phyloP scores from a whole-genome alignment of 1,140 invertebrate species.

The Orius laevigatus region DNA sequence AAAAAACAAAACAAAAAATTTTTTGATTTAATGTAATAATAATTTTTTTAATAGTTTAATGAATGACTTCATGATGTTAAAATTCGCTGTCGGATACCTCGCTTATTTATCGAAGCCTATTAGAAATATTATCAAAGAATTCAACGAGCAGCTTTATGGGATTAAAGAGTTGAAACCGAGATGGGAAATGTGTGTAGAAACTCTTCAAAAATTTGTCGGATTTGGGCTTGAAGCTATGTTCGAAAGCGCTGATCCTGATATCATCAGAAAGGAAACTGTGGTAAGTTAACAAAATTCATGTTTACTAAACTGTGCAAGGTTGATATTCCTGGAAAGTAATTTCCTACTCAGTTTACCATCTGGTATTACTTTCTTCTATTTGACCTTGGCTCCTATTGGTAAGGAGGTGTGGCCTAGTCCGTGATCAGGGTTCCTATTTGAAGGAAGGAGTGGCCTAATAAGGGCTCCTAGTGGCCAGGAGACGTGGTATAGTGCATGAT shows the following conservation, averaged over 20 bases:
- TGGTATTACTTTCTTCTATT: no score
- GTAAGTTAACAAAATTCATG: conserved; percentile 16
- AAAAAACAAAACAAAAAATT: conserved; percentile 17
- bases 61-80: conserved; percentile 46
- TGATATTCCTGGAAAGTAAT: no score
- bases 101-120: conserved; percentile 38
- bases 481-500: no score
- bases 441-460: no score
- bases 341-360: no score
- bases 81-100: conserved; percentile 34
- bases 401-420: no score
- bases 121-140: conserved; percentile 32
- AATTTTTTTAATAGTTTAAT: conserved; percentile 28
- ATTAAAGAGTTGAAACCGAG: conserved; percentile 29
- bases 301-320: not conserved
- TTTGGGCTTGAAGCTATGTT: conserved; percentile 36
- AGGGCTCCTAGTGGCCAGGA: no score
- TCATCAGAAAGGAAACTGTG: conserved; percentile 16
- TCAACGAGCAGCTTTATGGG: conserved; percentile 33
- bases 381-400: no score
- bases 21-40: not conserved
- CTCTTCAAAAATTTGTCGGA: conserved; percentile 33
- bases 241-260: conserved; percentile 22
- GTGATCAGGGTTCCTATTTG: no score
- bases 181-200: conserved; percentile 39